A percentile compares a stretch with the other conserved stretches of the same genome.
Conservation (phyloP, 2,888 invertebrate species). For the Dynastes tityus region DNA sequence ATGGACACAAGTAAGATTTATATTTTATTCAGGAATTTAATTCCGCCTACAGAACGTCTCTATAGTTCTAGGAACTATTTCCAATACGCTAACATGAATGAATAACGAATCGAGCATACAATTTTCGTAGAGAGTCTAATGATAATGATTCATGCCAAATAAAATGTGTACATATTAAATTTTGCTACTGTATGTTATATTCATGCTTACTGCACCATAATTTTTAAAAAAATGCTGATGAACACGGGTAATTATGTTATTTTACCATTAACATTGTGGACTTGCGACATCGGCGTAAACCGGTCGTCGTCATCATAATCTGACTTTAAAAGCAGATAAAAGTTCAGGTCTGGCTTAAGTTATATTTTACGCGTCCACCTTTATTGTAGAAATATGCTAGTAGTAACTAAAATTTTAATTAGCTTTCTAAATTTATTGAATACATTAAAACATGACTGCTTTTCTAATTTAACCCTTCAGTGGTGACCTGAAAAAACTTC, state of each 20-base stretch:
- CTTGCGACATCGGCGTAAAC: slow-evolving; percentile 54
- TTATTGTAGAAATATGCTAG: background rate
- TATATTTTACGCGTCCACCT: background rate
- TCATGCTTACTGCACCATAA: slow-evolving; percentile 14
- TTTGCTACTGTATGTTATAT: background rate
- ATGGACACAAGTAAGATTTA: no score
- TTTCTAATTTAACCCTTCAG: no score
- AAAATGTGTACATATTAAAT: background rate
- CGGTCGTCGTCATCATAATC: slow-evolving; percentile 52
- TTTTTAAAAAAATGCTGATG: slow-evolving; percentile 45
- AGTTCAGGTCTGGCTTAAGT: slow-evolving; percentile 16
- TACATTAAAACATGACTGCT: no score
- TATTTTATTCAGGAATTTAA: no score
- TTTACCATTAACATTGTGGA: slow-evolving; percentile 56
- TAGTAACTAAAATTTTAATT: background rate
- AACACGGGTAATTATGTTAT: slow-evolving; percentile 59
- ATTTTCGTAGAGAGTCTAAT: background rate
- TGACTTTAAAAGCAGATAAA: slow-evolving; percentile 43
- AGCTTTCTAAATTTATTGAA: no score
- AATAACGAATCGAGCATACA: background rate
- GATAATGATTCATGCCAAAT: no score
- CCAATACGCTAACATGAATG: background rate
- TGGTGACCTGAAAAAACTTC: no score
- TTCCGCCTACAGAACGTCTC: no score
- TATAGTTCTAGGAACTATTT: background rate